A percentile compares a stretch with the other conserved stretches of the same genome.
Conservation (phyloP, 1,140 invertebrate genomes). For the Acromyrmex echinatior region DNA sequence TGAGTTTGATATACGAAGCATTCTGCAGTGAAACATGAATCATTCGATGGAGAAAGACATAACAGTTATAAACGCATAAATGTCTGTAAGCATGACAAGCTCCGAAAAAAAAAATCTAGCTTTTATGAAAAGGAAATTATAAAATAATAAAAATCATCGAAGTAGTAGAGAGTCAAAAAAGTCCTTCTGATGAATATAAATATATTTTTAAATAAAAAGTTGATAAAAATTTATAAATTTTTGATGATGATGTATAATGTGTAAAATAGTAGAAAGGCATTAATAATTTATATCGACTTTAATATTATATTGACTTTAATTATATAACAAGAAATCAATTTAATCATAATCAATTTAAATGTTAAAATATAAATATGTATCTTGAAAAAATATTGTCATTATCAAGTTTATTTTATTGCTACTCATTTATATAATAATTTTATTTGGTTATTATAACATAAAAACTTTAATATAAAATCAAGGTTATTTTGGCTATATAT, state of each 20-base stretch:
- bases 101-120: neutral
- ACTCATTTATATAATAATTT: too few species aligned
- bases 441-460: too few species aligned
- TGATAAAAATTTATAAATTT: neutral
- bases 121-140: conserved; percentile 20
- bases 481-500: too few species aligned
- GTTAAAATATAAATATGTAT: neutral
- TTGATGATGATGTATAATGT: neutral
- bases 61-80: conserved; percentile 56
- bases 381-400: neutral
- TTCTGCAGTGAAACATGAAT: conserved; percentile 38
- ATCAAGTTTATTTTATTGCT: too few species aligned
- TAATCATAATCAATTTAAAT: neutral
- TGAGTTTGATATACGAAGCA: conserved; percentile 40
- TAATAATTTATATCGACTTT: neutral
- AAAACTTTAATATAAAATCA: too few species aligned
- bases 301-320: neutral
- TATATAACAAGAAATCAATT: neutral
- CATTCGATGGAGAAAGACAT: conserved; percentile 47
- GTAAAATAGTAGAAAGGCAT: neutral
- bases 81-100: conserved; percentile 47
- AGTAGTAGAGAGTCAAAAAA: neutral
- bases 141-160: conserved; percentile 9
- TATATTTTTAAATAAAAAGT: neutral
- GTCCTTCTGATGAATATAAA: neutral